Evolutionary conservation across 2,113 vertebrate genomes (phyloP).

Genomic region (Macquaria australasica): DNA sequence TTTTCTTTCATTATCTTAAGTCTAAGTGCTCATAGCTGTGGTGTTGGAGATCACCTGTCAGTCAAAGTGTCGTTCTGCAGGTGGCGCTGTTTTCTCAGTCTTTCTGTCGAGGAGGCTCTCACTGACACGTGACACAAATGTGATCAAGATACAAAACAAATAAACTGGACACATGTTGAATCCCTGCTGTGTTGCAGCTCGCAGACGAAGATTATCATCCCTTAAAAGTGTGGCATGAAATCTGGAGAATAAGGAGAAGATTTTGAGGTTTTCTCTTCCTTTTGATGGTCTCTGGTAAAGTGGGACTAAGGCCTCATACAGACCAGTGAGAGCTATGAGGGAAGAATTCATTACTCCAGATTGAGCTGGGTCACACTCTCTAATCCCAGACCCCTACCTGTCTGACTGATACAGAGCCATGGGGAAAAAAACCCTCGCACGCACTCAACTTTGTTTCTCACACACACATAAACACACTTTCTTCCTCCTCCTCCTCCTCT

Average conservation of each 20-base stretch:
- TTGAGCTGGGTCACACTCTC: constrained; percentile 52
- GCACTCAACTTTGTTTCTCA: not conserved
- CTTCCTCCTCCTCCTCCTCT: constrained; percentile 1
- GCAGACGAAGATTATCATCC: not conserved
- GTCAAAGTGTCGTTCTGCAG: not conserved
- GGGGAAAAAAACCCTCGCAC: constrained; percentile 48
- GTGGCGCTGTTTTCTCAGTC: not conserved
- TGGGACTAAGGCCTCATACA: constrained; percentile 5
- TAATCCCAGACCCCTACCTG: constrained; percentile 66
- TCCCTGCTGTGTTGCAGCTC: too few species aligned
- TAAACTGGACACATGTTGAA: not conserved
- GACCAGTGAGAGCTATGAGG: constrained; percentile 17
- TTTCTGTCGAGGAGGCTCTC: not conserved
- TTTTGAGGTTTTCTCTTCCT: constrained; percentile 5
- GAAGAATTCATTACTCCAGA: constrained; percentile 28
- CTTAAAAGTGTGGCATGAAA: not conserved
- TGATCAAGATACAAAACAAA: not conserved
- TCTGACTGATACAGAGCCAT: constrained; percentile 51
- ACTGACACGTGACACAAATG: not conserved
- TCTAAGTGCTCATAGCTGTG: not conserved
- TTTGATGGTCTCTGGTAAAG: constrained; percentile 30
- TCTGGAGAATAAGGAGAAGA: constrained; percentile 7
- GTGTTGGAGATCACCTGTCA: not conserved
- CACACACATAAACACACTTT: constrained; percentile 25
- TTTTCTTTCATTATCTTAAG: not conserved